Conservation (phyloP, 2,797 vertebrate species). For the Mus spretus region DNA sequence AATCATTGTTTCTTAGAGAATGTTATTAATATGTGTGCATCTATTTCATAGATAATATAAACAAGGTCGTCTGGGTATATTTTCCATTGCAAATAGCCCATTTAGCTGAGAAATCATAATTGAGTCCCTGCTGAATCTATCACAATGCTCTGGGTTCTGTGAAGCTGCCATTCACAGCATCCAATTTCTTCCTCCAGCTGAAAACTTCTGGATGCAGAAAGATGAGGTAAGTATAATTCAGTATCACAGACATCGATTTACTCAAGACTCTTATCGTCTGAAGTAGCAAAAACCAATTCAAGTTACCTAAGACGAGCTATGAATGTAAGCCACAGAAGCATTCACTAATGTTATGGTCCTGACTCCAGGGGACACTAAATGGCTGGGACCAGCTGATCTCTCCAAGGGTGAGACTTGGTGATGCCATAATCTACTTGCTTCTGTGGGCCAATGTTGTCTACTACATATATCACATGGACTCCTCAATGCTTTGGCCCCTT, state of each 20-base stretch:
- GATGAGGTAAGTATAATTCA: background rate
- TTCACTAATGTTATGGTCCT: background rate
- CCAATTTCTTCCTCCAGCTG: background rate
- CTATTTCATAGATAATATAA: slow-evolving; percentile 23
- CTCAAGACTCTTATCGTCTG: background rate
- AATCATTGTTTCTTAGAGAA: slow-evolving; percentile 59
- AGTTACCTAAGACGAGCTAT: background rate
- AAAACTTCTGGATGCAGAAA: background rate
- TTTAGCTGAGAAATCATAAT: slow-evolving; percentile 47
- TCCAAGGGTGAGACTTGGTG: background rate
- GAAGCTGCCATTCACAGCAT: background rate
- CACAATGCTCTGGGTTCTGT: background rate
- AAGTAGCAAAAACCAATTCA: background rate
- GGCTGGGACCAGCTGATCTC: background rate
- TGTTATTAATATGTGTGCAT: background rate
- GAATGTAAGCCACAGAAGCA: background rate
- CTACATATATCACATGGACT: background rate
- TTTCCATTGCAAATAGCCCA: slow-evolving; percentile 11
- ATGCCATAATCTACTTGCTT: background rate
- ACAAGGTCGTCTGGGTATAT: slow-evolving; percentile 45
- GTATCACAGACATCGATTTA: background rate
- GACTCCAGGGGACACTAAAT: background rate
- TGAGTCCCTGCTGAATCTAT: background rate
- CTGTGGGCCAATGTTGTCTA: background rate
- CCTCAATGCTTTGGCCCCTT: background rate